These are phyloP conservation scores for Schizaphis graminum DNA, from an alignment of 2,888 invertebrate species.

Conservation along the genomic window DNA sequence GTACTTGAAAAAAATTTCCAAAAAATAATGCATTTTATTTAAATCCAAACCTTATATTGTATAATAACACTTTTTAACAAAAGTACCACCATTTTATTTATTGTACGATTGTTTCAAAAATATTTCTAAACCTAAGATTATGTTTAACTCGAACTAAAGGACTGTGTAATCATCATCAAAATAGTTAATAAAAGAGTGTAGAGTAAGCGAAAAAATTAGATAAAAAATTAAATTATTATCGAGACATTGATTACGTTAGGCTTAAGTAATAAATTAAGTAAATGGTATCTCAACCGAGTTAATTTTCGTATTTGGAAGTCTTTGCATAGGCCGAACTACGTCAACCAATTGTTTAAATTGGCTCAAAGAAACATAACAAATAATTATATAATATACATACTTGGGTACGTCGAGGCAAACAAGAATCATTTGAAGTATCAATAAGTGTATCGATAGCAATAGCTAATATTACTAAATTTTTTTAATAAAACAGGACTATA, in stretches of 20 bases:
- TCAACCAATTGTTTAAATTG: background rate
- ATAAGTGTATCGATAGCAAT: background rate
- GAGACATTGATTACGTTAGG: background rate
- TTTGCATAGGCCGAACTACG: background rate
- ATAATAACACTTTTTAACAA: background rate
- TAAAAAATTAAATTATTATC: background rate
- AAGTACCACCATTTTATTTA: background rate
- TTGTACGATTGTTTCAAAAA: background rate
- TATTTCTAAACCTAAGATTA: background rate
- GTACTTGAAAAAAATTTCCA: too few relatives aligned
- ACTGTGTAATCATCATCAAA: background rate
- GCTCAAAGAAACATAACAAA: background rate
- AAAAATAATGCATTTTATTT: too few relatives aligned
- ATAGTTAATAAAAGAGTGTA: background rate
- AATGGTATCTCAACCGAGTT: background rate
- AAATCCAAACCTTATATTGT: too few relatives aligned
- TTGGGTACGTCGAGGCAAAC: background rate
- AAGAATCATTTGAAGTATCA: background rate
- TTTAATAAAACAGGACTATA: background rate
- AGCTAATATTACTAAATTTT: background rate
- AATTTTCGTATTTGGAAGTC: background rate
- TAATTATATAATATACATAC: background rate
- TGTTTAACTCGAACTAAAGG: too few relatives aligned
- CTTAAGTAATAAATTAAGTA: background rate
- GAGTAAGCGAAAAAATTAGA: background rate